A percentile compares a stretch with the other conserved stretches of the same genome.
Evolutionary conservation across 30 jellyfish, hydroid and myxozoan genomes (phyloP).

Genomic region (Chrysaora quinquecirrha): DNA sequence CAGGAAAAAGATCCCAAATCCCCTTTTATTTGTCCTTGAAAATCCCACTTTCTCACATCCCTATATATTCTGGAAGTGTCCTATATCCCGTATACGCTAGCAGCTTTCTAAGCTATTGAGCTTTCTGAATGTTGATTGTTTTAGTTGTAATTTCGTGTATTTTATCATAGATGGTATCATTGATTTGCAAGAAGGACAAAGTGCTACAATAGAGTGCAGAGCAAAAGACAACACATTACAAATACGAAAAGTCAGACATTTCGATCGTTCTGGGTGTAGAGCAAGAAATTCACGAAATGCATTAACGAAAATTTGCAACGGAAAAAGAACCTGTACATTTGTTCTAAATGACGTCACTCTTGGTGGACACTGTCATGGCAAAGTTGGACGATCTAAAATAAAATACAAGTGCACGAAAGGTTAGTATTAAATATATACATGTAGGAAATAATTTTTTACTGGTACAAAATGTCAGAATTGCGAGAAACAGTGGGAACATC

Average conservation of each 20-base stretch:
- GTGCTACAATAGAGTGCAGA: conserved; percentile 47
- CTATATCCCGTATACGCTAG: no score
- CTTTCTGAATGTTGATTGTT: no score
- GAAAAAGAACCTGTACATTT: conserved; percentile 56
- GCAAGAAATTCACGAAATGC: conserved; percentile 54
- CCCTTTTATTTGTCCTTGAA: no score
- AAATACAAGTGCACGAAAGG: conserved; percentile 79
- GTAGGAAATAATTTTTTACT: no score
- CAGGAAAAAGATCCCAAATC: no score
- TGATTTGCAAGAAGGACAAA: conserved; percentile 59
- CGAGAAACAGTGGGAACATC: no score
- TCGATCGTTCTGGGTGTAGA: conserved; percentile 58
- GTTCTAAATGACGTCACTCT: conserved; percentile 52
- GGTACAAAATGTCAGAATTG: no score
- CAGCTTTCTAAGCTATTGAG: no score
- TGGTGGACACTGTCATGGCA: conserved; percentile 65
- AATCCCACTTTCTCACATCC: no score
- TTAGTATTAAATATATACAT: not conserved
- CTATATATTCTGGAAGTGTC: no score
- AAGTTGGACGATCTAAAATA: conserved; percentile 58
- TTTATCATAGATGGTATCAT: conserved; percentile 69
- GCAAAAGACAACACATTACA: conserved; percentile 48
- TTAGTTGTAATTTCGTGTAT: no score
- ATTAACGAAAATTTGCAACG: conserved; percentile 61
- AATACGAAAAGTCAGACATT: conserved; percentile 61